Evolutionary conservation across 2,797 vertebrate species (phyloP).

Genomic region (Tarsius wallacei): DNA sequence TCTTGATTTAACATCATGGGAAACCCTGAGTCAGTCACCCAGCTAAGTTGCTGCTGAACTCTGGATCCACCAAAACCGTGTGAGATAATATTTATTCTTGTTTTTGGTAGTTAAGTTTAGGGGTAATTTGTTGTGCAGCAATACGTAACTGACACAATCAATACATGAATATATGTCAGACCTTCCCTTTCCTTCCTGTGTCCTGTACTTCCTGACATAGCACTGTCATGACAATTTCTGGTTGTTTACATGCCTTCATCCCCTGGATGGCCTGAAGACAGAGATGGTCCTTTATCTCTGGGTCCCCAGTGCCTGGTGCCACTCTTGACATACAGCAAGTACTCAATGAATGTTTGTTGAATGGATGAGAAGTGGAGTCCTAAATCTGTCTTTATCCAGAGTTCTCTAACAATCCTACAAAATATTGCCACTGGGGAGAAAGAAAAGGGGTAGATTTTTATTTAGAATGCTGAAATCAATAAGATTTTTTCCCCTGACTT

Average conservation of each 20-base stretch:
- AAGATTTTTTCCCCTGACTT: not conserved
- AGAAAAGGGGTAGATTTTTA: not conserved
- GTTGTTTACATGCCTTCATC: not conserved
- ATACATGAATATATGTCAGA: not conserved
- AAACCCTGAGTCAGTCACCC: not conserved
- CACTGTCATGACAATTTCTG: not conserved
- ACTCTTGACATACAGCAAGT: not conserved
- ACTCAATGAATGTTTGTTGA: not conserved
- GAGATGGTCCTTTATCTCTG: not conserved
- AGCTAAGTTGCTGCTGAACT: not conserved
- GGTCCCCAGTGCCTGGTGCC: not conserved
- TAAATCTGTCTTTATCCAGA: conserved; percentile 4
- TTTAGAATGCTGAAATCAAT: not conserved
- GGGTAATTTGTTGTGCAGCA: not conserved
- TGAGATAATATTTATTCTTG: not conserved
- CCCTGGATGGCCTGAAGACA: not conserved
- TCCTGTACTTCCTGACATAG: not conserved
- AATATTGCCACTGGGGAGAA: not conserved
- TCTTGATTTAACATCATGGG: not conserved
- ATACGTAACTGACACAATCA: not conserved
- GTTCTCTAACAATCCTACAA: not conserved
- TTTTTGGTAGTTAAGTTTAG: not conserved
- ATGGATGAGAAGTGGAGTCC: not conserved
- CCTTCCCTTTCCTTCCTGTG: not conserved
- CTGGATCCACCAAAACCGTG: not conserved